phyloP scores from a whole-genome alignment of 2,888 invertebrate genomes.

The Tenthredo scrophulariae region DNA sequence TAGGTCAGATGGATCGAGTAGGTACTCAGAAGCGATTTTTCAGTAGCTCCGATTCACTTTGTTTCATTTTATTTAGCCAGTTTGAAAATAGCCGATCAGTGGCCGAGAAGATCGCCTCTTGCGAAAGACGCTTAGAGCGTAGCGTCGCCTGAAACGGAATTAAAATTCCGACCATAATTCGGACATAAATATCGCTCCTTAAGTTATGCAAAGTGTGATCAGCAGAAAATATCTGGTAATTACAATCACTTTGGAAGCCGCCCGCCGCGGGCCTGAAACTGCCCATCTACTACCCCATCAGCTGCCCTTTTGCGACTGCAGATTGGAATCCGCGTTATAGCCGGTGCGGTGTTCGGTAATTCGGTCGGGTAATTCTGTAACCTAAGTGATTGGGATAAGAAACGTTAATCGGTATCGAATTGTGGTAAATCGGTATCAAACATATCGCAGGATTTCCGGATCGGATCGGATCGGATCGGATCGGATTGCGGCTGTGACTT shows the following conservation, averaged over 20 bases:
- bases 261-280: conserved; percentile 52
- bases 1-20: conserved; percentile 61
- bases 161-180: conserved; percentile 68
- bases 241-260: conserved; percentile 65
- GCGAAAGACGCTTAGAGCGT: conserved; percentile 24
- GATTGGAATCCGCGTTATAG: conserved; percentile 5
- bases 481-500: neutral
- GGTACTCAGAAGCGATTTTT: conserved; percentile 1
- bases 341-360: neutral
- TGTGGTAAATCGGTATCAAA: neutral
- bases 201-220: conserved; percentile 67
- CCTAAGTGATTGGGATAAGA: neutral
- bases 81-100: too few species aligned
- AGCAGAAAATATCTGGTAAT: conserved; percentile 68
- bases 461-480: neutral
- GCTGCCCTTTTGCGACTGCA: neutral
- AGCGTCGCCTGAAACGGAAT: conserved; percentile 54
- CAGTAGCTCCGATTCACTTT: neutral
- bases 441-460: neutral
- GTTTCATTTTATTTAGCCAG: neutral
- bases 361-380: neutral
- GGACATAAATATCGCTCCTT: conserved; percentile 66
- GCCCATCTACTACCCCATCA: neutral
- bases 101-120: neutral
- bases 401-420: too few species aligned